Conservation (phyloP, 2,888 invertebrate genomes). For the Drosophila koepferae region DNA sequence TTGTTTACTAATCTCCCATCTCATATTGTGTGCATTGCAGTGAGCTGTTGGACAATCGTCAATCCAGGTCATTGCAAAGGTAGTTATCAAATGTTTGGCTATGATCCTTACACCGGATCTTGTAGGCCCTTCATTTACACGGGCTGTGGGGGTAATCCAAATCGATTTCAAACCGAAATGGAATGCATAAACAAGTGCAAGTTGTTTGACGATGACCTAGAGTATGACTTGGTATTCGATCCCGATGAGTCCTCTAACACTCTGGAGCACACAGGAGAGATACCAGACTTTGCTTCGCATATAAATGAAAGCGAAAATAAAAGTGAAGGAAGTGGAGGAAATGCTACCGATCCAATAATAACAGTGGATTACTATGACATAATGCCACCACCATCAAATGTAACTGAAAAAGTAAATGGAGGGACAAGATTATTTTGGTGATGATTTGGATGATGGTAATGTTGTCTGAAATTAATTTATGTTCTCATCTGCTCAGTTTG, state of each 20-base stretch:
- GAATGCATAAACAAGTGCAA: conserved; percentile 36
- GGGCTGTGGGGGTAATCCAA: conserved; percentile 64
- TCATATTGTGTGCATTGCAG: conserved; percentile 18
- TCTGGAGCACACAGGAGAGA: too few relatives aligned
- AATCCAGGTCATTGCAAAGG: conserved; percentile 38
- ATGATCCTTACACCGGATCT: conserved; percentile 20
- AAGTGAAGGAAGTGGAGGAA: too few relatives aligned
- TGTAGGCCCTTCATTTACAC: conserved; percentile 43
- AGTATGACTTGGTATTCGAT: not conserved
- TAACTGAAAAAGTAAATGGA: too few relatives aligned
- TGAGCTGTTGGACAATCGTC: conserved; percentile 28
- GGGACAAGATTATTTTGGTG: too few relatives aligned
- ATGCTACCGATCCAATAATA: not conserved
- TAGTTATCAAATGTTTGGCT: conserved; percentile 16
- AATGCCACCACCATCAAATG: too few relatives aligned
- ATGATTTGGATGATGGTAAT: too few relatives aligned
- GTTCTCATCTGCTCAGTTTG: too few relatives aligned
- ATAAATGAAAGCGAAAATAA: too few relatives aligned
- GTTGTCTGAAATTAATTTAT: too few relatives aligned
- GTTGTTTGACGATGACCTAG: not conserved
- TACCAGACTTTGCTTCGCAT: too few relatives aligned
- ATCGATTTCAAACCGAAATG: conserved; percentile 32
- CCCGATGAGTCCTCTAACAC: too few relatives aligned
- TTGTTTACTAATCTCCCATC: not conserved
- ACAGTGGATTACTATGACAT: not conserved